phyloP scores from a whole-genome alignment of 2,797 vertebrate species.

The Dicrostonyx torquatus region DNA sequence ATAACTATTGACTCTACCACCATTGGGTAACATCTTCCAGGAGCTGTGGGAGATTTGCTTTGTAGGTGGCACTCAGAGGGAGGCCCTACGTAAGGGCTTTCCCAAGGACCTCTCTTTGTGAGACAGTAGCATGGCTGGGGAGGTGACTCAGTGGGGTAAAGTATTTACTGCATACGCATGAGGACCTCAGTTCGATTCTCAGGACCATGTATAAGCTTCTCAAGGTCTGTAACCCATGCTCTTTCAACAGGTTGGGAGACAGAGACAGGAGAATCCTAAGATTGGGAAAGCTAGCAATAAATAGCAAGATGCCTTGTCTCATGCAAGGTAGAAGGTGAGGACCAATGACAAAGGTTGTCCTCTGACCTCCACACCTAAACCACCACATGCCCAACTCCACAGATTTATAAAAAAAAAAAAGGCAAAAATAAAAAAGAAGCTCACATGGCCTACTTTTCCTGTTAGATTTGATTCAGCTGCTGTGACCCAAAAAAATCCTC shows the following conservation, averaged over 20 bases:
- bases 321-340: not conserved
- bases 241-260: not conserved
- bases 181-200: not conserved
- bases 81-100: not conserved
- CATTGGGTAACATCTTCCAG: accelerated
- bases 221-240: not conserved
- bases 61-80: not conserved
- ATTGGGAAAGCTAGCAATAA: not conserved
- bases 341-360: not conserved
- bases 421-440: not conserved
- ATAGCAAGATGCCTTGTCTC: not conserved
- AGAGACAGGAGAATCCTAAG: not conserved
- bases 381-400: not conserved
- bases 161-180: not conserved
- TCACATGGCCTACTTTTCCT: not conserved
- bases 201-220: not conserved
- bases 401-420: not conserved
- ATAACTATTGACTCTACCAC: too few species aligned
- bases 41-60: not conserved
- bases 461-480: not conserved
- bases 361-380: not conserved
- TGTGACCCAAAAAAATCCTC: not conserved
- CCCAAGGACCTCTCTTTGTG: not conserved
- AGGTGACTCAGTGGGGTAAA: not conserved
- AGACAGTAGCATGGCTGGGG: not conserved